A percentile compares a stretch with the other conserved stretches of the same genome.
Evolutionary conservation across 2,888 invertebrate species (phyloP).

Genomic region (Anoncus sp.): DNA sequence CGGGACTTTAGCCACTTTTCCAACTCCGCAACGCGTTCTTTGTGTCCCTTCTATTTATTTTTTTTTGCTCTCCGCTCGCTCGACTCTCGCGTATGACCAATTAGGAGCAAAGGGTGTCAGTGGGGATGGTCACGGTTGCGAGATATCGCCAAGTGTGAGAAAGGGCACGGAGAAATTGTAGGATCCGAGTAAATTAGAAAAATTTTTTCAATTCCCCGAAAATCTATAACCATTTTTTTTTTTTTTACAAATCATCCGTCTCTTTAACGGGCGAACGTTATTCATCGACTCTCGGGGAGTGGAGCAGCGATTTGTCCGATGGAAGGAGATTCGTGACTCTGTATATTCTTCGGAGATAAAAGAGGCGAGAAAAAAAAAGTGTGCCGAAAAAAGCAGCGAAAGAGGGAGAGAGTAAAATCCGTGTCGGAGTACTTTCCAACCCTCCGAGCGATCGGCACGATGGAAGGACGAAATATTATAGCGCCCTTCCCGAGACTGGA

Average conservation of each 20-base stretch:
- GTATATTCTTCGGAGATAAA: conserved; percentile 36
- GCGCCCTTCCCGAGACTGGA: not conserved
- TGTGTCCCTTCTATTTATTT: conserved; percentile 4
- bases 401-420: conserved; percentile 31
- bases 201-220: not conserved
- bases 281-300: not conserved
- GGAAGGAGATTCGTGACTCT: conserved; percentile 39
- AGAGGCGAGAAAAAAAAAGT: not conserved
- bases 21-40: conserved; percentile 51
- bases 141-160: not conserved
- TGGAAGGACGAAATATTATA: conserved; percentile 47
- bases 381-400: not conserved
- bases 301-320: conserved; percentile 20
- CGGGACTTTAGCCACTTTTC: conserved; percentile 56
- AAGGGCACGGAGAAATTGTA: not conserved
- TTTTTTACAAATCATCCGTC: not conserved
- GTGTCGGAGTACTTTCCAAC: conserved; percentile 23
- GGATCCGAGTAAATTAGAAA: not conserved
- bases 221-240: too few species aligned
- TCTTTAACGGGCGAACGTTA: not conserved
- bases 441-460: conserved; percentile 44
- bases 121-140: not conserved
- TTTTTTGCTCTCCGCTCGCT: not conserved
- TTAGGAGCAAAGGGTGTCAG: conserved; percentile 35
- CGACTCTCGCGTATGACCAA: conserved; percentile 35